A percentile compares a stretch with the other conserved stretches of the same genome.
phyloP scores from a whole-genome alignment of 2,113 vertebrate genomes.

The Saccopteryx leptura region DNA sequence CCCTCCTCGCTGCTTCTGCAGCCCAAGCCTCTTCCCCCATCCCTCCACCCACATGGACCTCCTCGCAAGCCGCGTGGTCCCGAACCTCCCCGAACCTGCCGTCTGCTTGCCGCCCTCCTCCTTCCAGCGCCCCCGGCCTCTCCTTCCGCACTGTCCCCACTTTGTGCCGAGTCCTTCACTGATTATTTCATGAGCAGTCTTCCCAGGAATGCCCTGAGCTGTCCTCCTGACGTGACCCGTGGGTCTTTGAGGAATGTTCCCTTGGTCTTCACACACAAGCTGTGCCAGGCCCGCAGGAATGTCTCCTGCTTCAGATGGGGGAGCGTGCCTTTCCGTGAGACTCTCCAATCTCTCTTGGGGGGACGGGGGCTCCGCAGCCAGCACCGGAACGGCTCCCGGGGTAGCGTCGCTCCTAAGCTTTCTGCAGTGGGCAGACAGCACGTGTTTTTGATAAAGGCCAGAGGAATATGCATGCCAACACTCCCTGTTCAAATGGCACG shows the following conservation, averaged over 20 bases:
- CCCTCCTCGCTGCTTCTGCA: background rate
- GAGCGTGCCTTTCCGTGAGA: background rate
- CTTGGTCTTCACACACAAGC: background rate
- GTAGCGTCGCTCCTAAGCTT: too few relatives aligned
- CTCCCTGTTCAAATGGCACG: too few relatives aligned
- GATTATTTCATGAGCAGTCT: background rate
- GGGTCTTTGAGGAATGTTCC: background rate
- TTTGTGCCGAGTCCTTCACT: background rate
- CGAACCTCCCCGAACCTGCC: too few relatives aligned
- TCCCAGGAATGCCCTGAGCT: background rate
- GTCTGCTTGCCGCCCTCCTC: accelerated
- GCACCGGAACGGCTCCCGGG: too few relatives aligned
- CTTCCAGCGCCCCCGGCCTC: background rate
- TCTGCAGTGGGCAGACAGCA: too few relatives aligned
- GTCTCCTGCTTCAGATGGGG: background rate
- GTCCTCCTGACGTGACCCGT: background rate
- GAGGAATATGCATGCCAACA: too few relatives aligned
- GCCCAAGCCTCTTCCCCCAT: background rate
- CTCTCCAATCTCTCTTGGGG: background rate
- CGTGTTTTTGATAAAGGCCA: too few relatives aligned
- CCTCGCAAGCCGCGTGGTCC: too few relatives aligned
- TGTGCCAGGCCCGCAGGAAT: accelerated
- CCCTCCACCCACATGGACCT: too few relatives aligned
- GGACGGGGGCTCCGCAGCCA: background rate
- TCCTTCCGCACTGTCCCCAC: background rate